Percentiles rank a stretch among this genome's conserved stretches.
These are phyloP conservation scores for Symphodus melops DNA, from an alignment of 2,113 vertebrate genomes.

Conservation along the genomic window DNA sequence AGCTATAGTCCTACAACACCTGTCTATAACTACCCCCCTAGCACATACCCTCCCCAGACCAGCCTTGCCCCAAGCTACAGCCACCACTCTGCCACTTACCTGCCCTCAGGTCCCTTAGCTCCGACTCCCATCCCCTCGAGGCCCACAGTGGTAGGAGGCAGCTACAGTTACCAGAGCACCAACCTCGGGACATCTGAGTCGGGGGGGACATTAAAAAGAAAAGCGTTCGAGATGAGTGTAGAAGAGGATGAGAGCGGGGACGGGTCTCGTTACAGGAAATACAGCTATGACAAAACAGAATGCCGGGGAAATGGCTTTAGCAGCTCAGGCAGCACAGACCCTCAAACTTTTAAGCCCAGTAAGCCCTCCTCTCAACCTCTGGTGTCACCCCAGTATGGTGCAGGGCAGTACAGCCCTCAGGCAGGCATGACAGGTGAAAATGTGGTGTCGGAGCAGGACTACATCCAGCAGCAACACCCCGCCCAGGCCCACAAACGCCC, in stretches of 20 bases:
- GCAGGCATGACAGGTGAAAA: slow-evolving; percentile 84
- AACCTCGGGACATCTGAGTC: slow-evolving; percentile 82
- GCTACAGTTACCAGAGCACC: slow-evolving; percentile 88
- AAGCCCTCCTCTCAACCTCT: slow-evolving; percentile 87
- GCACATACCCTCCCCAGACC: slow-evolving; percentile 81
- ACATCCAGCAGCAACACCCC: slow-evolving; percentile 77
- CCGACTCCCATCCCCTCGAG: slow-evolving; percentile 88
- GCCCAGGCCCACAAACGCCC: slow-evolving; percentile 77
- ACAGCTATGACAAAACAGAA: slow-evolving; percentile 88
- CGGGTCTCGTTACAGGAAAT: slow-evolving; percentile 89
- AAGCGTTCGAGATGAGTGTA: slow-evolving; percentile 87
- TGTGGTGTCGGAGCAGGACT: slow-evolving; percentile 71
- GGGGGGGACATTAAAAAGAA: slow-evolving; percentile 89
- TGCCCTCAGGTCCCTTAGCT: slow-evolving; percentile 87
- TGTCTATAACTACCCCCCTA: slow-evolving; percentile 89
- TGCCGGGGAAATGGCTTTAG: slow-evolving; percentile 88
- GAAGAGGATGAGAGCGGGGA: slow-evolving; percentile 85
- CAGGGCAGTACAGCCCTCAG: slow-evolving; percentile 88
- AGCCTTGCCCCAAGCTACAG: slow-evolving; percentile 85
- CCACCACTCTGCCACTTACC: slow-evolving; percentile 87
- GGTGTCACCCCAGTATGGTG: slow-evolving; percentile 85
- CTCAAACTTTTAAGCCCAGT: slow-evolving; percentile 85
- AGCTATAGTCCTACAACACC: slow-evolving; percentile 88
- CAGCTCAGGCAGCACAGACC: slow-evolving; percentile 72
- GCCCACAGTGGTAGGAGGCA: slow-evolving; percentile 84